phyloP scores from a whole-genome alignment of 2,797 vertebrate genomes.

The Sibirionetta formosa region DNA sequence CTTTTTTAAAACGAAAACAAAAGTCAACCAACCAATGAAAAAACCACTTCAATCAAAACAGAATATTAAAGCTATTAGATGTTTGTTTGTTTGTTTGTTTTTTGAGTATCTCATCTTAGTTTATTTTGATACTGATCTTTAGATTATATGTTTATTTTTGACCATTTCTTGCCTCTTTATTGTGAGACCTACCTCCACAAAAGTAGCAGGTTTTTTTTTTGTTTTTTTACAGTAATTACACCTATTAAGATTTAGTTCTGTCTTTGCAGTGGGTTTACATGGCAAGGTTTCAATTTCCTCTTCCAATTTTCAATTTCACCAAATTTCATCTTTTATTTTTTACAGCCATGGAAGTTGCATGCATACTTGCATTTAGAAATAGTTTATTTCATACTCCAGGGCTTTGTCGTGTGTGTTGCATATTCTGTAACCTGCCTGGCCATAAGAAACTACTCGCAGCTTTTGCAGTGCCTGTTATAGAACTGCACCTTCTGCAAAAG shows the following conservation, averaged over 20 bases:
- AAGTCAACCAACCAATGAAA: no score
- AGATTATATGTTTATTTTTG: not conserved
- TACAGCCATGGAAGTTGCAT: not conserved
- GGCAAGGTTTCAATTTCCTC: no score
- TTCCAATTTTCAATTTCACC: no score
- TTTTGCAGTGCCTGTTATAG: not conserved
- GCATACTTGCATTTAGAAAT: not conserved
- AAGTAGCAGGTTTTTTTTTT: not conserved
- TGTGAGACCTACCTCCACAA: not conserved
- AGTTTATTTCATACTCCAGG: not conserved
- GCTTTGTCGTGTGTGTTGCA: not conserved
- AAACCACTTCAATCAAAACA: not conserved
- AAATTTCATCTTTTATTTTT: not conserved
- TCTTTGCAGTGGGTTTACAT: not conserved
- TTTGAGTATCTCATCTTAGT: not conserved
- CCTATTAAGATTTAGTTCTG: not conserved
- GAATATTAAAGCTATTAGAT: not conserved
- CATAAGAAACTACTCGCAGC: not conserved
- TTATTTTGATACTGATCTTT: not conserved
- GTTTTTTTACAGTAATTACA: not conserved
- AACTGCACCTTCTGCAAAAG: not conserved
- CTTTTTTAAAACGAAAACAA: no score
- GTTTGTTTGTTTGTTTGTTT: no score
- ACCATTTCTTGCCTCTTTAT: not conserved
- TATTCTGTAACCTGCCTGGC: not conserved